Conservation (phyloP, 2,113 vertebrate genomes). For the Sitta europaea region DNA sequence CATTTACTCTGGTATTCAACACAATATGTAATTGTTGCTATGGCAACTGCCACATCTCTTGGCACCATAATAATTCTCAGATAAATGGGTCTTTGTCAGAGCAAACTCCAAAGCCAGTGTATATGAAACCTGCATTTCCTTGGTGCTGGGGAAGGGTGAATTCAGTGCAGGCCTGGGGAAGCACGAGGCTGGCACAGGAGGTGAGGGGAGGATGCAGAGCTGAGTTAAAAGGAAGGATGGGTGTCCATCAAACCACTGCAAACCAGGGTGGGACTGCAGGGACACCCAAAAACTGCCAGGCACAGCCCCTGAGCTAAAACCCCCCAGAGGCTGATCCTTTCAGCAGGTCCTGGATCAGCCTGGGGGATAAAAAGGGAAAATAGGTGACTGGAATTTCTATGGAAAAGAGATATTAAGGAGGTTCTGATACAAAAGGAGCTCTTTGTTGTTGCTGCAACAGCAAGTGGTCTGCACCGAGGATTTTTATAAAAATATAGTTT, state of each 20-base stretch:
- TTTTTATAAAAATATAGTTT: neutral
- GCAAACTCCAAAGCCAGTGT: neutral
- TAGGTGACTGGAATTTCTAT: neutral
- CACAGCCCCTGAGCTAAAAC: neutral
- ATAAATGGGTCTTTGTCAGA: slow-evolving; percentile 35
- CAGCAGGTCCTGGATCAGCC: neutral
- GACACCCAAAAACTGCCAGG: neutral
- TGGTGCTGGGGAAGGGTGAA: neutral
- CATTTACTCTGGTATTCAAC: slow-evolving; percentile 50
- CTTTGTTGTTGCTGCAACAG: neutral
- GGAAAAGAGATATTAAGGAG: neutral
- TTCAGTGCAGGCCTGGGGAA: neutral
- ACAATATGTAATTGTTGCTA: slow-evolving; percentile 28
- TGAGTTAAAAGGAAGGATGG: neutral
- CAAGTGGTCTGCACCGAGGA: neutral
- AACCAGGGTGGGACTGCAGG: neutral
- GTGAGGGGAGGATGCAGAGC: neutral
- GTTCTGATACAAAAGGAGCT: neutral
- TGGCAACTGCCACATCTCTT: slow-evolving; percentile 34
- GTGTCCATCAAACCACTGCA: neutral
- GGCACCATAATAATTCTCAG: slow-evolving; percentile 31
- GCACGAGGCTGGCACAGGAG: neutral
- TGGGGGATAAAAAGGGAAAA: neutral
- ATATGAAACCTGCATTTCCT: slow-evolving; percentile 14
- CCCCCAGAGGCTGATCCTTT: neutral